phyloP scores from a whole-genome alignment of 2,888 invertebrate species.

The Noctua janthe region DNA sequence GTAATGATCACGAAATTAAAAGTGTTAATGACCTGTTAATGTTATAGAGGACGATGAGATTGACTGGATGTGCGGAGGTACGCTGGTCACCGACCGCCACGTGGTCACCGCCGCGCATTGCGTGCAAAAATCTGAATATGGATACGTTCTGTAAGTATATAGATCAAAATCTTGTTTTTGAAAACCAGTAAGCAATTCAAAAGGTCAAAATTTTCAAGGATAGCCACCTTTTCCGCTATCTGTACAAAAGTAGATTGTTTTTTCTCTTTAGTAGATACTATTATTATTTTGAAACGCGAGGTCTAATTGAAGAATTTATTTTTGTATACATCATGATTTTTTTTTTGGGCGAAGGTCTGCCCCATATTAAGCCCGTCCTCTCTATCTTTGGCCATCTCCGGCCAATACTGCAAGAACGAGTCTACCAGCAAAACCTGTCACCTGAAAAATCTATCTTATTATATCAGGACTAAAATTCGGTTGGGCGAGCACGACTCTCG shows the following conservation, averaged over 20 bases:
- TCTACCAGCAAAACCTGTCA: background rate
- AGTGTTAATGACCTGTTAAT: background rate
- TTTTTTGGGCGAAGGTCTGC: background rate
- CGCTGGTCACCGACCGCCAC: constrained; percentile 87
- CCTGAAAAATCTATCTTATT: background rate
- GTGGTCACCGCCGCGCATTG: constrained; percentile 91
- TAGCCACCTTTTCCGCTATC: constrained; percentile 5
- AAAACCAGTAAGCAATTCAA: constrained; percentile 18
- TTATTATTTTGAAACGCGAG: background rate
- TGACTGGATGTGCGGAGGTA: constrained; percentile 89
- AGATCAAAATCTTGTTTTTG: constrained; percentile 21
- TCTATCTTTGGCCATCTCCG: background rate
- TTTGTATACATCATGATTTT: background rate
- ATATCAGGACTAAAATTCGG: constrained; percentile 87
- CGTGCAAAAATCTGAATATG: constrained; percentile 83
- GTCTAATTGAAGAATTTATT: background rate
- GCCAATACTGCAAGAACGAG: background rate
- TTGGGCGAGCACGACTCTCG: constrained; percentile 91
- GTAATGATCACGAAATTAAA: background rate
- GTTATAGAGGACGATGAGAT: constrained; percentile 71
- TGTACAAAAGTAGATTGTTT: background rate
- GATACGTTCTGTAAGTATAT: constrained; percentile 77
- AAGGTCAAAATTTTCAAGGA: constrained; percentile 33
- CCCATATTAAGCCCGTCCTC: background rate
- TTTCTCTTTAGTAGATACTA: background rate